Evolutionary conservation across 2,797 vertebrate species (phyloP), one percentile per base, ranked within the genome.

Genomic region (Mallotus villosus): DNA sequence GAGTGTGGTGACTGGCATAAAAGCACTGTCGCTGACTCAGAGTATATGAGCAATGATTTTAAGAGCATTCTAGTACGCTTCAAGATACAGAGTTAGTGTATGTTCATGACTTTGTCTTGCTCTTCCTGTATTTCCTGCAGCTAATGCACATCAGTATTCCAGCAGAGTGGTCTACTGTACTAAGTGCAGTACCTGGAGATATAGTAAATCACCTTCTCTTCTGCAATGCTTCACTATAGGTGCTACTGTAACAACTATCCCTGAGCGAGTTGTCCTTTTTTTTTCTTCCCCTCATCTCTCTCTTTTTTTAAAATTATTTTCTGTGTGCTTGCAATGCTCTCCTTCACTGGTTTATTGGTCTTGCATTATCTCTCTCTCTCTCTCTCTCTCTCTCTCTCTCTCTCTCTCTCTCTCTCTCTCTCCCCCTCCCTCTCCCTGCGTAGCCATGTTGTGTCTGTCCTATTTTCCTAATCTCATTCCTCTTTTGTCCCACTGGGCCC

Each of bases 311-410:
- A 1, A 6, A 21, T 64, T 22, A n/a, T n/a, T 64, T 58, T 58
- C 5, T 14, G 41, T 46, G 55, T 58, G 55, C 41, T 58, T 22
- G n/a, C 22, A 58, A 58, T 22, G 22, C 55, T 58, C 6, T 21
- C 7, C 22, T 58, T n/a, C 41, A 41, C 9, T 12, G 11, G 37
- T 11, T 41, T 41, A 41, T 41, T 41, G 11, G 37, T 41, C 37
- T 27, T 27, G 16, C 12, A 62, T 61, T 21, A 29, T 63, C 61
- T 63, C 61, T 37, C 61, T 63, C 29, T 32, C 27, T 57, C 53
- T 29, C 29, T 57, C 51, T 16, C 53, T 34, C 66, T 60, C 49
- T 57, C 67, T 68, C 34, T 25, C 41, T 66, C 64, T 66, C 64
- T 27, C 11, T 27, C 64, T 66, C 41, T 27, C 34, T 22, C 34